phyloP scores from a whole-genome alignment of 2,888 invertebrate genomes.

The Drosophila aldrichi region DNA sequence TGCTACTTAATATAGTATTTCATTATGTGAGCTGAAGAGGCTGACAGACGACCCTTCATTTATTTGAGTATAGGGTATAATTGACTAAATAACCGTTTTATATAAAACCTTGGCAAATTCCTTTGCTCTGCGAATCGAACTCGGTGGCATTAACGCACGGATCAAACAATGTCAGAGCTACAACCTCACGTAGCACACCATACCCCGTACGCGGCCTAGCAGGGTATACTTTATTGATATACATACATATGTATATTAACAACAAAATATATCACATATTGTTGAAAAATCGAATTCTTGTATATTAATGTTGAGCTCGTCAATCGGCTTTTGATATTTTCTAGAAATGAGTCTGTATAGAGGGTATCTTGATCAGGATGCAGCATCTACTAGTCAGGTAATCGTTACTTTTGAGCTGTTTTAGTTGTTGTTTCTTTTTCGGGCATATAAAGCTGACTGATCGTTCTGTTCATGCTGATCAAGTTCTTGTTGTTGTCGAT shows the following conservation, averaged over 20 bases:
- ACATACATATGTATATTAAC: neutral
- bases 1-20: neutral
- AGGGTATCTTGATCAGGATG: too few relatives aligned
- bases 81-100: neutral
- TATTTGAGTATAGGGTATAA: neutral
- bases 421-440: constrained; percentile 32
- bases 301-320: neutral
- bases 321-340: neutral
- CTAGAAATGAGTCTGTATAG: neutral
- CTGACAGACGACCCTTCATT: neutral
- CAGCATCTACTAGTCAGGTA: neutral
- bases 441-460: constrained; percentile 48
- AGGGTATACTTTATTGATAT: neutral
- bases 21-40: neutral
- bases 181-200: constrained; percentile 35
- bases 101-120: constrained; percentile 7
- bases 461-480: constrained; percentile 23
- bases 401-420: neutral
- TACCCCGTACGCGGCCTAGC: neutral
- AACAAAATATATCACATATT: neutral
- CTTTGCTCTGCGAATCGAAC: constrained; percentile 6
- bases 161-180: constrained; percentile 31
- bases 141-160: constrained; percentile 11
- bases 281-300: rapidly evolving
- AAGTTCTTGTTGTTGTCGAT: constrained; percentile 13